Evolutionary conservation across 2,888 invertebrate species (phyloP).

Genomic region (Archips crataeganus): DNA sequence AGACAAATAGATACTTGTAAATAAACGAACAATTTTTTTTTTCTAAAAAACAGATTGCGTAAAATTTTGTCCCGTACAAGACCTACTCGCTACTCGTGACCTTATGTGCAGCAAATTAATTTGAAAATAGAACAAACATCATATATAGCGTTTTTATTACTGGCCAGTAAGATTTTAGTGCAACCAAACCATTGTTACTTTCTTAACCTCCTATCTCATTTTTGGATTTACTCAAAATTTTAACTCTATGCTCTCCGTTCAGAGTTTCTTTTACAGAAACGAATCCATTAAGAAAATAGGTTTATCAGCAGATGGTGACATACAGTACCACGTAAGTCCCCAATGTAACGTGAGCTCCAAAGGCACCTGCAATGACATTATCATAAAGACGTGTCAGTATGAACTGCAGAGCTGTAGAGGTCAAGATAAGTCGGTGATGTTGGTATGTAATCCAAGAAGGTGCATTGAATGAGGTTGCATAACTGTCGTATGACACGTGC

Average conservation of each 20-base stretch:
- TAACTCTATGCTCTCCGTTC: neutral
- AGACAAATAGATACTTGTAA: too few species aligned
- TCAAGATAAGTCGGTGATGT: slow-evolving; percentile 53
- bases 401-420: slow-evolving; percentile 21
- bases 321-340: slow-evolving; percentile 44
- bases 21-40: too few species aligned
- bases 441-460: slow-evolving; percentile 62
- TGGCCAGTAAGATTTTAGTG: slow-evolving; percentile 27
- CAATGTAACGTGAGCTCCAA: slow-evolving; percentile 51
- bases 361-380: slow-evolving; percentile 16
- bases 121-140: slow-evolving; percentile 2
- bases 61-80: too few species aligned
- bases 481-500: slow-evolving; percentile 66
- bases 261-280: neutral
- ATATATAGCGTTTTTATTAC: slow-evolving; percentile 13
- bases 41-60: too few species aligned
- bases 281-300: neutral
- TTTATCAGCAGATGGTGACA: neutral
- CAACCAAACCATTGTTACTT: neutral
- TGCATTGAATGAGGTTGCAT: slow-evolving; percentile 67
- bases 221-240: neutral
- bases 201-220: neutral
- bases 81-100: too few species aligned
- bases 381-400: slow-evolving; percentile 38
- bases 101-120: slow-evolving; percentile 12